These are phyloP conservation scores for Habroteleia sp. DNA, from an alignment of 2,888 invertebrate genomes.

Conservation along the genomic window DNA sequence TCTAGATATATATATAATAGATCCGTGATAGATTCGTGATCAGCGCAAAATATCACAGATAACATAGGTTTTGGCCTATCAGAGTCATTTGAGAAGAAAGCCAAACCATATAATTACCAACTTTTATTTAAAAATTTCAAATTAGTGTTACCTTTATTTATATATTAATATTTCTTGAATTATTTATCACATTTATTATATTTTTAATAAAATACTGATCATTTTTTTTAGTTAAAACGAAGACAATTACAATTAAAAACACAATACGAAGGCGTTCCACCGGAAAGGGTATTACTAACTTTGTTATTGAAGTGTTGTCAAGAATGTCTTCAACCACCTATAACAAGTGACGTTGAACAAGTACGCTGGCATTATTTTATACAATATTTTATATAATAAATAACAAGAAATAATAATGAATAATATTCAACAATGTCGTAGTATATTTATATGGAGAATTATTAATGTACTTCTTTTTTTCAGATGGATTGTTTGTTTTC, in stretches of 20 bases:
- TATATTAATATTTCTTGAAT: too few relatives aligned
- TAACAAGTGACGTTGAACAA: constrained; percentile 89
- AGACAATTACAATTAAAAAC: constrained; percentile 83
- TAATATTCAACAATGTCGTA: neutral
- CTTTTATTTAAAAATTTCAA: too few relatives aligned
- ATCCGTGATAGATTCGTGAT: too few relatives aligned
- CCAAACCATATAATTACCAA: too few relatives aligned
- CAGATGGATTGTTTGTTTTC: constrained; percentile 94
- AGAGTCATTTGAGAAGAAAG: too few relatives aligned
- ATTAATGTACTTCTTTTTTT: constrained; percentile 13
- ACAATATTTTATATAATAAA: neutral
- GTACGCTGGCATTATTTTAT: constrained; percentile 82
- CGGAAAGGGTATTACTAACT: constrained; percentile 89
- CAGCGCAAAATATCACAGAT: too few relatives aligned
- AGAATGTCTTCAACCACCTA: constrained; percentile 90
- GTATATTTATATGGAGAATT: neutral
- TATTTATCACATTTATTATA: too few relatives aligned
- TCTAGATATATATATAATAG: too few relatives aligned
- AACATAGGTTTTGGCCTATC: too few relatives aligned
- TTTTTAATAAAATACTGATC: constrained; percentile 1
- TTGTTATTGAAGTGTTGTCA: constrained; percentile 94
- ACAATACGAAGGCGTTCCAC: constrained; percentile 84
- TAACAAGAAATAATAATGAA: neutral
- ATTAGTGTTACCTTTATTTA: too few relatives aligned
- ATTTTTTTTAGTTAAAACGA: constrained; percentile 86